A percentile compares a stretch with the other conserved stretches of the same genome.
These are phyloP conservation scores for Sarcoramphus papa DNA, from an alignment of 2,797 vertebrate species.

Conservation along the genomic window DNA sequence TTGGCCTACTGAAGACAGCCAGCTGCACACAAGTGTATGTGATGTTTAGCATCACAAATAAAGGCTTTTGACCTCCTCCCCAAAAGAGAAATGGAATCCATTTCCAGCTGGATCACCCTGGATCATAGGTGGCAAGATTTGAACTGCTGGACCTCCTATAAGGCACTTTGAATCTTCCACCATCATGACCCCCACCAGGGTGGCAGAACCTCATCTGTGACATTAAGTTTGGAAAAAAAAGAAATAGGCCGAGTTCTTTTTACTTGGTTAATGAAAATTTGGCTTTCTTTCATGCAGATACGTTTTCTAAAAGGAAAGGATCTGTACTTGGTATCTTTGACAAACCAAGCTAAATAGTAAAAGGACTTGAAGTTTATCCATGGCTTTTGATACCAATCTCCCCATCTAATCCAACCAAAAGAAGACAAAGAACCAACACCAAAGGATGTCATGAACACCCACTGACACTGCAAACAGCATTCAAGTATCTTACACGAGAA, in stretches of 20 bases:
- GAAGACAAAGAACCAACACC: slow-evolving; percentile 60
- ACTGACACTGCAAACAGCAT: slow-evolving; percentile 48
- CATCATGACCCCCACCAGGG: not conserved
- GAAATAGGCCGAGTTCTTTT: not conserved
- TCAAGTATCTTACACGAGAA: slow-evolving; percentile 87
- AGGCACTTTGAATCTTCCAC: not conserved
- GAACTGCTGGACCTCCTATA: not conserved
- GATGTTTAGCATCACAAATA: not conserved
- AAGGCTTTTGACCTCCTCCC: not conserved
- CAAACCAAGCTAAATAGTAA: not conserved
- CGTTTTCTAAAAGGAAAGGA: not conserved
- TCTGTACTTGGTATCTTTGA: not conserved
- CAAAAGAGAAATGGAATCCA: not conserved
- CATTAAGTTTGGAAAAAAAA: not conserved
- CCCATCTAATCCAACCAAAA: not conserved
- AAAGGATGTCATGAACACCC: slow-evolving; percentile 41
- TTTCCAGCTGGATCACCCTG: not conserved
- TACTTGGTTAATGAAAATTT: not conserved
- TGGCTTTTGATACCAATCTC: slow-evolving; percentile 10
- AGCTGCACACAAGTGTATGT: not conserved
- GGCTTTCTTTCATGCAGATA: not conserved
- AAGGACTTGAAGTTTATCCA: slow-evolving; percentile 34
- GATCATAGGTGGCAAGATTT: not conserved
- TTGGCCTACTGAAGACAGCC: not conserved
- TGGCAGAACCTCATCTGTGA: not conserved